phyloP scores from a whole-genome alignment of 35 echinoderm and acorn worm species.

The Chiridota heheva region DNA sequence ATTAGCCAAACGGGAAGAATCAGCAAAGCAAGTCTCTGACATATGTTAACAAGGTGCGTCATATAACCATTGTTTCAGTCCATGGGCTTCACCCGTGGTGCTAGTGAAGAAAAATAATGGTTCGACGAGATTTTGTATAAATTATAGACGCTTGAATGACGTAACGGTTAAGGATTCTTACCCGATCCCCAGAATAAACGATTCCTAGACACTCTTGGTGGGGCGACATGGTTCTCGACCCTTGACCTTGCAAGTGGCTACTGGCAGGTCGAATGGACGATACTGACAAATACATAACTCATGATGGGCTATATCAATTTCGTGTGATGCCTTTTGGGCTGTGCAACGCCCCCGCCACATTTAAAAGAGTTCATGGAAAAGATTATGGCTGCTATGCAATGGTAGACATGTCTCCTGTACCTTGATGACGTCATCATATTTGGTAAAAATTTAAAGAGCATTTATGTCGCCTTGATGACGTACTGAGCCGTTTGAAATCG shows the following conservation, averaged over 20 bases:
- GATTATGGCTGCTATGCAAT: conserved; percentile 38
- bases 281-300: conserved; percentile 50
- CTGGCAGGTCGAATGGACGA: conserved; percentile 65
- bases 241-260: conserved; percentile 53
- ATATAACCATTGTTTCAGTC: no score
- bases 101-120: conserved; percentile 53
- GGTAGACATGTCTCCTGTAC: conserved; percentile 44
- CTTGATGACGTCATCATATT: conserved; percentile 57
- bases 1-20: no score
- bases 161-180: conserved; percentile 45
- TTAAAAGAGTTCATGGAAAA: conserved; percentile 52
- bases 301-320: conserved; percentile 61
- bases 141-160: conserved; percentile 61
- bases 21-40: no score
- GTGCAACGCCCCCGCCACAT: conserved; percentile 17
- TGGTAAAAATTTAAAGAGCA: conserved; percentile 35
- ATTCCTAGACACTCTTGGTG: conserved; percentile 33
- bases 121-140: conserved; percentile 24
- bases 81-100: conserved; percentile 35
- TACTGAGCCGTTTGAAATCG: conserved; percentile 31
- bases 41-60: no score
- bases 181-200: conserved; percentile 53
- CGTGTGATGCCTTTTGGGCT: conserved; percentile 51
- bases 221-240: conserved; percentile 32
- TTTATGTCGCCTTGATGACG: background rate